These are phyloP conservation scores for Taxidea taxus DNA, from an alignment of 2,113 vertebrate genomes.

Conservation along the genomic window DNA sequence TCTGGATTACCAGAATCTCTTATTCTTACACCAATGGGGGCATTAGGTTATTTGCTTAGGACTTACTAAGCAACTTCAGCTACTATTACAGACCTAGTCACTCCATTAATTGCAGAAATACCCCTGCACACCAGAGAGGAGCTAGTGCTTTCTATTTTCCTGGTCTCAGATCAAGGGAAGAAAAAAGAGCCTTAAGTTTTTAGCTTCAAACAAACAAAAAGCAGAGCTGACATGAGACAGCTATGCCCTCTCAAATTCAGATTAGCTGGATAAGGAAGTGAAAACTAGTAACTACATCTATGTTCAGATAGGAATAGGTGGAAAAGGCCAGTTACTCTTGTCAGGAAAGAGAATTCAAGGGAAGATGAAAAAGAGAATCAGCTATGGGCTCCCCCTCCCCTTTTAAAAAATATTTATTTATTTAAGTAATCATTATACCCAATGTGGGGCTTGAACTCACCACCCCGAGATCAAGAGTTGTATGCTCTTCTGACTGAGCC, in stretches of 20 bases:
- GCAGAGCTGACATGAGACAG: conserved; percentile 10
- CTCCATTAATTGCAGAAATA: neutral
- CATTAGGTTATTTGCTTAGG: neutral
- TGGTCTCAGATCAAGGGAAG: neutral
- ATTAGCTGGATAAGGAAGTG: neutral
- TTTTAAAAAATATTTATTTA: neutral
- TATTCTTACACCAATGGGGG: neutral
- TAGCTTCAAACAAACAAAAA: conserved; percentile 19
- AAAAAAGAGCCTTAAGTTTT: conserved; percentile 22
- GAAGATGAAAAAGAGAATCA: neutral
- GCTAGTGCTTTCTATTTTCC: conserved; percentile 4
- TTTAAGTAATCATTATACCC: neutral
- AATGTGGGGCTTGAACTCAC: neutral
- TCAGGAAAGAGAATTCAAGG: conserved; percentile 16
- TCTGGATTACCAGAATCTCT: neutral
- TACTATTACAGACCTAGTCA: neutral
- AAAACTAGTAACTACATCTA: neutral
- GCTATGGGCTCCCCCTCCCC: neutral
- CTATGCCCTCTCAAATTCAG: conserved; percentile 16
- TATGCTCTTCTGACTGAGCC: neutral
- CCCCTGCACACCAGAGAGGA: neutral
- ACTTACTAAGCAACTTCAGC: neutral
- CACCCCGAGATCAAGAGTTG: neutral
- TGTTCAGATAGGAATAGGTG: neutral
- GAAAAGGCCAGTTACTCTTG: neutral